A percentile compares a stretch with the other conserved stretches of the same genome.
These are phyloP conservation scores for Sialis lutaria DNA, from an alignment of 2,888 invertebrate genomes.

Conservation along the genomic window DNA sequence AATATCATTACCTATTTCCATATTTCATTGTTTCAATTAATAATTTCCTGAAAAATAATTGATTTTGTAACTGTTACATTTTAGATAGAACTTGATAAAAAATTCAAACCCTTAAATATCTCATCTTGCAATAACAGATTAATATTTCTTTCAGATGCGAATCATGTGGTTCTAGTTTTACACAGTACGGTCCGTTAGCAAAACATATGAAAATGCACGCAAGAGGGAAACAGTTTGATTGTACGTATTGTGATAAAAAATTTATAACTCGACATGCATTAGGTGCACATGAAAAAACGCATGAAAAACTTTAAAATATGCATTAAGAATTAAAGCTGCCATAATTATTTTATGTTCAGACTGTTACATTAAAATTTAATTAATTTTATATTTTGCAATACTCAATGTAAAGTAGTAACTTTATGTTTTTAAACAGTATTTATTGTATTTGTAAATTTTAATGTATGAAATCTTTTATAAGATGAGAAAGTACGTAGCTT, in stretches of 20 bases:
- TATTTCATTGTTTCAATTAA: no score
- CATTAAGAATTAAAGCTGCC: no score
- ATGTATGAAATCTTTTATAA: no score
- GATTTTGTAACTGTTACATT: background rate
- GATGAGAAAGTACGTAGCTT: no score
- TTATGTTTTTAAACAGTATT: no score
- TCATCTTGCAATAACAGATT: conserved; percentile 27
- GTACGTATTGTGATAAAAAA: conserved; percentile 35
- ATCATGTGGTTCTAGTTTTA: conserved; percentile 41
- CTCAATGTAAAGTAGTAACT: no score
- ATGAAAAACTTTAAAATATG: conserved; percentile 11
- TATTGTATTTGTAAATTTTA: no score
- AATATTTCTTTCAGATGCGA: conserved; percentile 27
- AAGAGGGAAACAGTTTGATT: conserved; percentile 40
- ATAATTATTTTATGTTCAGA: no score
- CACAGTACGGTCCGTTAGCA: conserved; percentile 43
- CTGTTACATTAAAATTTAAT: no score
- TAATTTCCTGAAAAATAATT: no score
- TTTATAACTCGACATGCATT: conserved; percentile 40
- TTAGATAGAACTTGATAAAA: background rate
- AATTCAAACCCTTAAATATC: conserved; percentile 25
- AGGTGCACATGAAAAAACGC: conserved; percentile 37
- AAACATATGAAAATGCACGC: conserved; percentile 42
- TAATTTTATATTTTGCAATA: no score
- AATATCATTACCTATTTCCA: no score